Base-by-base conservation (phyloP, 2,113 vertebrate species). In the Neogale vison region DNA sequence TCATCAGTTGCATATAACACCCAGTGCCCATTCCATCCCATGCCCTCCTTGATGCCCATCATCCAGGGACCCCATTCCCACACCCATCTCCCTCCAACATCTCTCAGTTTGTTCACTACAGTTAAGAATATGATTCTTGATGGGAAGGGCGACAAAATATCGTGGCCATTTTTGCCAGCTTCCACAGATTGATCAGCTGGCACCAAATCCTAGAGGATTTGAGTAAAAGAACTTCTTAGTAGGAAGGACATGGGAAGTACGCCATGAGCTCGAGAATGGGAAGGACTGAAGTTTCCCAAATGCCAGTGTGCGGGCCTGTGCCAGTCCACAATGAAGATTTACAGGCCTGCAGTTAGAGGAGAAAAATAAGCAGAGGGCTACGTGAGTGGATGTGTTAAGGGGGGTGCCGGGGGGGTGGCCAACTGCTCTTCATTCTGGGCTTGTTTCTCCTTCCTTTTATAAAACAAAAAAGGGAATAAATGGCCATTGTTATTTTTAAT, bases 391-490 rank as follows among this genome's bases (percentile, higher is more conserved):
- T 13, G 8, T n/a, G 17, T 6, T 61, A 59, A 24, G 17, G 50
- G 29, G 11, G 14, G 24, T 15, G 5, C 20, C 4, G 6, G 24
- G 17, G 31, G 26, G 24, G 3, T 3, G 17, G 47, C 83, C 86
- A 84, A 3, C 67, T 55, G 4, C 18, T 36, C 4, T 72, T 93
- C 47, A 36, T 96, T 45, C 83, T 69, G 29, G 12, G 26, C n/a
- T 71, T 24, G 15, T 80, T 93, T 72, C 77, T 81, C 45, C 42
- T 81, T 59, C 74, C 45, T 84, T 95, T 95, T 84, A 67, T 67
- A 77, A 80, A 97, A 93, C 29, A 15, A n/a, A 94, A 82, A 36
- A 20, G 29, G 74, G 67, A 80, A 81, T 95, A 71, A 91, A 88
- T 92, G 82, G 39, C n/a, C 11, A 29, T 81, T 80, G 31, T 80